Evolutionary conservation across 2,888 invertebrate species (phyloP), one percentile per base, ranked within the genome.

Genomic region (Minunthozetes semirufus): DNA sequence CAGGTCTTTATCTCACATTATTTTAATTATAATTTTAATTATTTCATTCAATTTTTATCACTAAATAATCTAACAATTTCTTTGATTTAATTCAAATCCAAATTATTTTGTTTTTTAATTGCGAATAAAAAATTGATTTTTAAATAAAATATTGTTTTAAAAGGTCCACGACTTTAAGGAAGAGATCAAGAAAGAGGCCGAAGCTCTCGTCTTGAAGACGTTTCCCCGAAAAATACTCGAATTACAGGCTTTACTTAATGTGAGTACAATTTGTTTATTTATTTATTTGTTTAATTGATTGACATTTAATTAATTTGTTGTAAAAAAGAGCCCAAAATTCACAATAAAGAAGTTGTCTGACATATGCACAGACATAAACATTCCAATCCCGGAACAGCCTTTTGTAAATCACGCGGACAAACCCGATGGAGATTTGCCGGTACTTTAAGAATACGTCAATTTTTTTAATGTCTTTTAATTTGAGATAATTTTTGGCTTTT

Each of bases 201-300:
- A 96, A 82, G 88, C 89, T 79, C 85, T 96, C 77, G 90, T 96
- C 76, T 87, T 93, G 76, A 91, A 90, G 83, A 92, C 91, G 70
- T 95, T 96, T 83, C 96, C 97, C 13, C 90, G 92, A 81, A 95
- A 94, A 84, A 95, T 96, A 80, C 89, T 94, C 9, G 90, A 91
- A 82, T 86, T 96, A 77, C 94, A 95, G 85, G 90, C 90, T 79
- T 85, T 95, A 76, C 85, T 96, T 80, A 90, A 92, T 80, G 84
- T 83, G 33, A 33, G 8, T 33, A 33, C 33, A 8, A 33, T 33
- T 33, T 33, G 8, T 33, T 5, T 33, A 33, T 33, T 33, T 33
- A 3, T 33, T 33, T 33, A 33, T 5, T 33, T 33, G 3, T 33
- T 33, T 5, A 33, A 5, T 33, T 33, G 8, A 33, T 79, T 73